phyloP scores from a whole-genome alignment of 2,797 vertebrate species.

The Cercopithecus neglectus region DNA sequence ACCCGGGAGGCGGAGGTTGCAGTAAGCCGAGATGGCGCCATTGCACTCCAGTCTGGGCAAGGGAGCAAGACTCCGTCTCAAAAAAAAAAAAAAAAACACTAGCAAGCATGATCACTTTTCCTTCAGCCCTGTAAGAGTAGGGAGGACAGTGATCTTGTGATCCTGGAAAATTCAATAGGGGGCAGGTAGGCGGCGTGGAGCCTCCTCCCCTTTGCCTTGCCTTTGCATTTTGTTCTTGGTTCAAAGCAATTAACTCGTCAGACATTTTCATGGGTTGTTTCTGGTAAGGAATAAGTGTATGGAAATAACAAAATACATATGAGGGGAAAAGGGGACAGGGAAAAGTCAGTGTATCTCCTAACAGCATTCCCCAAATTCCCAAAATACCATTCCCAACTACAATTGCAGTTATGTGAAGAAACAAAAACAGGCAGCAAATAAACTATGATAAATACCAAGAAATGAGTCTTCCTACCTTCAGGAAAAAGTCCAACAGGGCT shows the following conservation, averaged over 20 bases:
- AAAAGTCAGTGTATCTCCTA: not conserved
- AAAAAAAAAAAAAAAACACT: not conserved
- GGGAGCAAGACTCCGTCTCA: not conserved
- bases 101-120: not conserved
- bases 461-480: slow-evolving; percentile 11
- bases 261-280: slow-evolving; percentile 12
- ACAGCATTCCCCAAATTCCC: slow-evolving; percentile 35
- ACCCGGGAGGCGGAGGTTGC: not conserved
- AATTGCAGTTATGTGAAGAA: slow-evolving; percentile 34
- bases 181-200: not conserved
- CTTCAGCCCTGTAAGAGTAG: not conserved
- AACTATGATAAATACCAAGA: slow-evolving; percentile 12
- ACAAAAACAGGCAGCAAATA: slow-evolving; percentile 37
- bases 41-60: not conserved
- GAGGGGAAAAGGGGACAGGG: not conserved
- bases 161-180: not conserved
- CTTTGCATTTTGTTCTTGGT: not conserved
- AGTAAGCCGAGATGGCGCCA: not conserved
- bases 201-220: not conserved
- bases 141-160: not conserved
- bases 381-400: slow-evolving; percentile 45
- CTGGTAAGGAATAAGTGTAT: not conserved
- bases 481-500: not conserved
- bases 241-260: slow-evolving; percentile 3
- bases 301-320: not conserved